phyloP scores from a whole-genome alignment of 2,113 vertebrate species.

The Salvelinus fontinalis region DNA sequence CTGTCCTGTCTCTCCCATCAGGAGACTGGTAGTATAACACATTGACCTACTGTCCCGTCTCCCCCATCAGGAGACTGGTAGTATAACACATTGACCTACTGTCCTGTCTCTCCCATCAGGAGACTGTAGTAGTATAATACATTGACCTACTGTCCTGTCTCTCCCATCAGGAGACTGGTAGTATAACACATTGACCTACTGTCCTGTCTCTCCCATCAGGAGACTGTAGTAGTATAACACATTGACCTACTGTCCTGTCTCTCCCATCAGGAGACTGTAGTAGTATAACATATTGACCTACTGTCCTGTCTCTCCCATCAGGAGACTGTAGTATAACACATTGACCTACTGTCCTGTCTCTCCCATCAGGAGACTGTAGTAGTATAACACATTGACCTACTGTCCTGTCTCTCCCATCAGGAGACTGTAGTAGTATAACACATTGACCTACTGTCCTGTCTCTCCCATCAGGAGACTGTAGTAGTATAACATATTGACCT shows the following conservation, averaged over 20 bases:
- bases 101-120: conserved; percentile 56
- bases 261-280: conserved; percentile 66
- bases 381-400: no score
- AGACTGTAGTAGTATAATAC: conserved; percentile 41
- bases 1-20: conserved; percentile 33
- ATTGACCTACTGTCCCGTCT: no score
- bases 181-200: no score
- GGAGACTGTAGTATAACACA: conserved; percentile 61
- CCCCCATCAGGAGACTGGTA: conserved; percentile 66
- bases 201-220: conserved; percentile 56
- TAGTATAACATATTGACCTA: no score
- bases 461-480: conserved; percentile 66
- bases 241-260: no score
- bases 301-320: conserved; percentile 32
- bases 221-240: conserved; percentile 39
- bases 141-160: no score
- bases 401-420: conserved; percentile 46
- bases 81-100: no score
- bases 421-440: conserved; percentile 53
- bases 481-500: no score
- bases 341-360: no score
- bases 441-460: no score
- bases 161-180: conserved; percentile 66
- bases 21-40: conserved; percentile 58
- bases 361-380: conserved; percentile 66